A percentile compares a stretch with the other conserved stretches of the same genome.
phyloP scores from a whole-genome alignment of 2,888 invertebrate species.

The Molorchus minor region DNA sequence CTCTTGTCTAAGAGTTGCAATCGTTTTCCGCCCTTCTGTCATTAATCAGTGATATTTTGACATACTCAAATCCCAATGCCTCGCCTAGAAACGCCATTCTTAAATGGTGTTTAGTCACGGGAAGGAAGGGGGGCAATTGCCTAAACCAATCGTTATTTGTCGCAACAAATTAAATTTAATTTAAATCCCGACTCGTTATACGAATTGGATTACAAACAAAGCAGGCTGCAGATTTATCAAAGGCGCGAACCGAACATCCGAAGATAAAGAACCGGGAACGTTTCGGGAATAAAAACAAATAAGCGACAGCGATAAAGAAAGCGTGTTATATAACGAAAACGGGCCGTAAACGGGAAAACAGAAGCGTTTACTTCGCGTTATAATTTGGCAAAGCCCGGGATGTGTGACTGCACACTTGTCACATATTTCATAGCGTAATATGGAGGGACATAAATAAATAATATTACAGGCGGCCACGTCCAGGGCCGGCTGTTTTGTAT shows the following conservation, averaged over 20 bases:
- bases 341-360: slow-evolving; percentile 5
- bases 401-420: slow-evolving; percentile 20
- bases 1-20: too few relatives aligned
- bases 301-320: slow-evolving; percentile 1
- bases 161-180: neutral
- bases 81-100: too few relatives aligned
- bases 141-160: too few relatives aligned
- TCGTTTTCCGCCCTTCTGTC: too few relatives aligned
- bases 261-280: neutral
- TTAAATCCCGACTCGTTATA: neutral
- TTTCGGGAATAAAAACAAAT: neutral
- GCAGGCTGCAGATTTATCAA: neutral
- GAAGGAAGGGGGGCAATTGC: too few relatives aligned
- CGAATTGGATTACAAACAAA: neutral
- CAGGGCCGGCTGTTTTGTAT: slow-evolving; percentile 12
- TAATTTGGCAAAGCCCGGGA: slow-evolving; percentile 11
- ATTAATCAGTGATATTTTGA: too few relatives aligned
- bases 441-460: slow-evolving; percentile 20
- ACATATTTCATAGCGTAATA: slow-evolving; percentile 23
- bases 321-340: neutral
- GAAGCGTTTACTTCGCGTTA: slow-evolving; percentile 10
- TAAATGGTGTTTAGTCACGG: too few relatives aligned
- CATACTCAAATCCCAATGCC: too few relatives aligned
- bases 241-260: neutral
- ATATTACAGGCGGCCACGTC: slow-evolving; percentile 15